Conservation (phyloP, 2,888 invertebrate genomes). For the Brachylomia viminalis region DNA sequence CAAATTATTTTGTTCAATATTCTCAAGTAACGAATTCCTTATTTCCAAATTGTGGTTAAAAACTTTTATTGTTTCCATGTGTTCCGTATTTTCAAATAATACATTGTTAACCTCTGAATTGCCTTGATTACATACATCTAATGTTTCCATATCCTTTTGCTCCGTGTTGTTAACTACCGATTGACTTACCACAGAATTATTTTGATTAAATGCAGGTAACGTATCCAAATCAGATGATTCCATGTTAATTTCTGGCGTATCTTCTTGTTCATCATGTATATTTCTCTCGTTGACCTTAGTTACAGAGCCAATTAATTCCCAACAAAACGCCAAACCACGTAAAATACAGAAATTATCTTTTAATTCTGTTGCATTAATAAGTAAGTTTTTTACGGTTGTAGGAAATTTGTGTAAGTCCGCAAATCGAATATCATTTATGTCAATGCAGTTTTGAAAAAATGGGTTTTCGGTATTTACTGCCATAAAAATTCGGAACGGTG, state of each 20-base stretch:
- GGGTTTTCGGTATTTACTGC: slow-evolving; percentile 75
- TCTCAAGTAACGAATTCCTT: slow-evolving; percentile 27
- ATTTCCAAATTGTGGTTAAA: slow-evolving; percentile 34
- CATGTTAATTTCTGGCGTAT: slow-evolving; percentile 27
- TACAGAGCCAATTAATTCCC: slow-evolving; percentile 86
- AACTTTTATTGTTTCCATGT: slow-evolving; percentile 20
- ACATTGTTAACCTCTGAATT: slow-evolving; percentile 27
- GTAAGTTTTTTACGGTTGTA: slow-evolving; percentile 81
- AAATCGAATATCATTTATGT: slow-evolving; percentile 81
- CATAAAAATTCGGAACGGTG: slow-evolving; percentile 83
- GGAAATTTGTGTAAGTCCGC: slow-evolving; percentile 83
- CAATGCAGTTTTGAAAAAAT: slow-evolving; percentile 80
- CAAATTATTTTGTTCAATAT: slow-evolving; percentile 15
- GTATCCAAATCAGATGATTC: slow-evolving; percentile 36
- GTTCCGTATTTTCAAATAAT: slow-evolving; percentile 18
- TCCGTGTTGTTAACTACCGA: slow-evolving; percentile 8
- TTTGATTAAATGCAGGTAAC: slow-evolving; percentile 22
- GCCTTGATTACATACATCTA: slow-evolving; percentile 2
- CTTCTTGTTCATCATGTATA: slow-evolving; percentile 22
- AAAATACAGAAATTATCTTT: slow-evolving; percentile 85
- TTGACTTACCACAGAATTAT: slow-evolving; percentile 11
- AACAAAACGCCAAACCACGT: slow-evolving; percentile 81
- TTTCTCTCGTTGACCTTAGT: slow-evolving; percentile 73
- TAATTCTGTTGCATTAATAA: slow-evolving; percentile 78
- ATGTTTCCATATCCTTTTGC: slow-evolving; percentile 16